A percentile compares a stretch with the other conserved stretches of the same genome.
Evolutionary conservation across 92 coral and sea anemone species (phyloP).

Genomic region (Pocillopora meandrina): DNA sequence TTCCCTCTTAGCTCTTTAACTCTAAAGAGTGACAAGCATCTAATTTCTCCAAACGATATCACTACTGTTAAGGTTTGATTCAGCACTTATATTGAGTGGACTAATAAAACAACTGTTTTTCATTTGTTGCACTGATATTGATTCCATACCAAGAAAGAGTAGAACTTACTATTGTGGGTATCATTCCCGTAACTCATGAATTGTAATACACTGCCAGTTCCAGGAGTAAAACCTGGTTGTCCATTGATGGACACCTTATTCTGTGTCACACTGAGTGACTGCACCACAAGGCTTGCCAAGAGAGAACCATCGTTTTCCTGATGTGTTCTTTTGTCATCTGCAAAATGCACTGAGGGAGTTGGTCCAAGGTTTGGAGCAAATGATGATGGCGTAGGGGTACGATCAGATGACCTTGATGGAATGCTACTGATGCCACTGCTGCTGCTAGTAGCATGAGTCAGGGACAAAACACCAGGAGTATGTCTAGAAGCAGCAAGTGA

Average conservation of each 20-base stretch:
- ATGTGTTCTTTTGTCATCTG: conserved; percentile 62
- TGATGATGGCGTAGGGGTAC: conserved; percentile 65
- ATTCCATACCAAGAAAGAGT: neutral
- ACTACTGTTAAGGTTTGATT: too few species aligned
- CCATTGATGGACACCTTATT: conserved; percentile 31
- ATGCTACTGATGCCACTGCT: conserved; percentile 94
- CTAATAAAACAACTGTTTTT: too few species aligned
- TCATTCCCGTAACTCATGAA: conserved; percentile 65
- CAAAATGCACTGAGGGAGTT: conserved; percentile 83
- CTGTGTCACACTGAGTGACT: conserved; percentile 68
- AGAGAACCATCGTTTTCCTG: conserved; percentile 57
- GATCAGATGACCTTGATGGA: conserved; percentile 58
- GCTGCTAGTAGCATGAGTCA: conserved; percentile 73
- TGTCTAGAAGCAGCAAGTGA: conserved; percentile 56
- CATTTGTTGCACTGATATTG: too few species aligned
- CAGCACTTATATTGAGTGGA: too few species aligned
- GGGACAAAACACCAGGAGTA: conserved; percentile 52
- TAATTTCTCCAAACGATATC: too few species aligned
- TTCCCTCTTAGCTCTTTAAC: too few species aligned
- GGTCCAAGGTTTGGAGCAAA: conserved; percentile 58
- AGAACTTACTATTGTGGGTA: conserved; percentile 83
- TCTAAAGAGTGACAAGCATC: too few species aligned
- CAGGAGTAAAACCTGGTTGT: conserved; percentile 44
- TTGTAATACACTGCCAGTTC: conserved; percentile 56
- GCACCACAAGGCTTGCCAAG: conserved; percentile 78